Evolutionary conservation across 2,113 vertebrate genomes (phyloP), one percentile per base, ranked within the genome.

Genomic region (Salvator merianae): DNA sequence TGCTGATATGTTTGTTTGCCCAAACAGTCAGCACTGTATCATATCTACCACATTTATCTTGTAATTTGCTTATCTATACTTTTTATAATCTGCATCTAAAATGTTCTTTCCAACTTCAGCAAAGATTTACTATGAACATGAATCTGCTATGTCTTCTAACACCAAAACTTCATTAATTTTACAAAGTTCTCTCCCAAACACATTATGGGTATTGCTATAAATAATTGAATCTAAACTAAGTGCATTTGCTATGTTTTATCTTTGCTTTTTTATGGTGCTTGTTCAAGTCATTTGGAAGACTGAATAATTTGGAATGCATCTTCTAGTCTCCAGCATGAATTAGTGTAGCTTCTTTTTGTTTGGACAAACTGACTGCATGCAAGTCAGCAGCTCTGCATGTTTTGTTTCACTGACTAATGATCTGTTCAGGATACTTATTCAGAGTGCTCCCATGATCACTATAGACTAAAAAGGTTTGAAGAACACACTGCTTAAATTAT

Each of bases 151-250:
- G 84, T 88, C 73, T 86, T 90, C 55, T 66, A 82, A 73, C 36
- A 81, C 83, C 86, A 88, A 91, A 93, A 92, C 89, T 87, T 90
- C 93, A 94, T 93, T 93, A 91, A 93, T 92, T 91, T 93, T 92
- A 92, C 88, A 94, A 86, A 87, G 79, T 76, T 75, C 0, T 40
- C 79, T 89, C 91, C 91, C 87, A 74, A 92, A 91, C 87, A 90
- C 87, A 90, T 94, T 87, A 93, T 1, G 0, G 82, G 77, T 53
- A 91, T 84, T 87, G 70, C 84, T 85, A 90, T 93, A 90, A 94
- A 94, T 92, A 93, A 94, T 83, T 93, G 85, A 94, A 89, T 83
- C 77, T 81, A 79, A 88, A 83, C 77, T 71, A 86, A 93, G 91
- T 91, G 92, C 83, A 75, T 74, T 85, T 74, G 79, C 66, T 78